These are phyloP conservation scores for Archilochus colubris DNA, from an alignment of 2,113 vertebrate species.

Conservation along the genomic window DNA sequence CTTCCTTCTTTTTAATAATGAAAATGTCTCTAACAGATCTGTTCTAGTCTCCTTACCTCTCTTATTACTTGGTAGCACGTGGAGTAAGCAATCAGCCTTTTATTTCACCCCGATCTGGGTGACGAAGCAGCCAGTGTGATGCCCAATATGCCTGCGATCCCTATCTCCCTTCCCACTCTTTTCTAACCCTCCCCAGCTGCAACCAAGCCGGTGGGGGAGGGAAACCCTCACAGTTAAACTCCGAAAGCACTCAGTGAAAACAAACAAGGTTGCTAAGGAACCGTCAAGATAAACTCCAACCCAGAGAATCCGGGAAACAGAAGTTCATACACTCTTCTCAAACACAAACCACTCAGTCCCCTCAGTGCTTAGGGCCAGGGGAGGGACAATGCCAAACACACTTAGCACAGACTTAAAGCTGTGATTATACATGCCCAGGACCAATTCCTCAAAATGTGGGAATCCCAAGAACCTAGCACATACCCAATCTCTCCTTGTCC, in stretches of 20 bases:
- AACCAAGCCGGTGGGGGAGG: not conserved
- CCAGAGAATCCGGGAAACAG: not conserved
- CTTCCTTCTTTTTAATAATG: constrained; percentile 5
- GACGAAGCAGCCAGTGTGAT: not conserved
- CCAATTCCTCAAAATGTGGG: not conserved
- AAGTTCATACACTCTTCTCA: not conserved
- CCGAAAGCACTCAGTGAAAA: constrained; percentile 14
- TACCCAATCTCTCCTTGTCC: not conserved
- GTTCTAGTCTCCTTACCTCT: not conserved
- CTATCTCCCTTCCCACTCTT: not conserved
- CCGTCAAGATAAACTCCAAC: constrained; percentile 18
- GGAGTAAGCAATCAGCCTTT: not conserved
- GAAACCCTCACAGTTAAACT: not conserved
- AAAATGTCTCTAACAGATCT: not conserved
- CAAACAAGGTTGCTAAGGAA: constrained; percentile 53
- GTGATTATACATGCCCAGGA: not conserved
- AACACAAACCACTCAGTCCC: not conserved
- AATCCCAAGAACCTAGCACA: not conserved
- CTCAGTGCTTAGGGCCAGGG: not conserved
- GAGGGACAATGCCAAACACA: too few relatives aligned
- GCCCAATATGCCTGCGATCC: fast-evolving
- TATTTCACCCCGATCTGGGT: not conserved
- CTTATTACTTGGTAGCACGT: not conserved
- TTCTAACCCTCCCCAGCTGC: not conserved
- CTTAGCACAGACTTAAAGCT: not conserved